phyloP scores from a whole-genome alignment of 2,888 invertebrate genomes.

The Nipponacmea schrenckii region DNA sequence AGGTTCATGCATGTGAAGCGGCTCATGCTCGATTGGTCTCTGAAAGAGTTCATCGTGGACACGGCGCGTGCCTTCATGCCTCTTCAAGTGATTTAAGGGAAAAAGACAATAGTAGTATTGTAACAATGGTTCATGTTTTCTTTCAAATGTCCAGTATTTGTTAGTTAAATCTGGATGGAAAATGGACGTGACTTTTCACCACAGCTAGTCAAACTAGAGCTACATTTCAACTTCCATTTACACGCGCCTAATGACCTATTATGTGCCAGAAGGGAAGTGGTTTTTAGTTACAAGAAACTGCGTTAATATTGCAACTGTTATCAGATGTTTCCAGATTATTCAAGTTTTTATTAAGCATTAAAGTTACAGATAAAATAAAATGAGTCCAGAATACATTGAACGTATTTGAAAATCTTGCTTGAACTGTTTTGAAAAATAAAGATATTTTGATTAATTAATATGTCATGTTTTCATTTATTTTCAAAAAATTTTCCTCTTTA shows the following conservation, averaged over 20 bases:
- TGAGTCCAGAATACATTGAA: too few relatives aligned
- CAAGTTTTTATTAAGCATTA: too few relatives aligned
- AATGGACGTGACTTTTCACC: neutral
- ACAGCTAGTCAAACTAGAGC: neutral
- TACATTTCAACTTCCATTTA: conserved; percentile 1
- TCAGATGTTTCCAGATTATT: too few relatives aligned
- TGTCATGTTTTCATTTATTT: too few relatives aligned
- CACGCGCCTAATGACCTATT: conserved; percentile 3
- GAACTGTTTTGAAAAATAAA: too few relatives aligned
- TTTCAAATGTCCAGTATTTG: conserved; percentile 2
- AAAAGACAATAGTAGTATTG: neutral
- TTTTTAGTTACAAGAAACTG: too few relatives aligned
- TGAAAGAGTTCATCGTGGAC: neutral
- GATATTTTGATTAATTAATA: too few relatives aligned
- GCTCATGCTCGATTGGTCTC: neutral
- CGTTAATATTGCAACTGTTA: too few relatives aligned
- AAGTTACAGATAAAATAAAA: too few relatives aligned
- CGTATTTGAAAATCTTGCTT: too few relatives aligned
- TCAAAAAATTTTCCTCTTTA: too few relatives aligned
- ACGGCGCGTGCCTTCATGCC: conserved; percentile 8
- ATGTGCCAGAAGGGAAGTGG: neutral
- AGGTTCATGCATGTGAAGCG: neutral
- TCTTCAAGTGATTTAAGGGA: neutral
- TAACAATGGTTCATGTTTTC: conserved; percentile 4
- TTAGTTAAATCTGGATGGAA: neutral